These are phyloP conservation scores for Neosilurus mollespiculum DNA, from an alignment of 2,797 vertebrate species.

Conservation along the genomic window DNA sequence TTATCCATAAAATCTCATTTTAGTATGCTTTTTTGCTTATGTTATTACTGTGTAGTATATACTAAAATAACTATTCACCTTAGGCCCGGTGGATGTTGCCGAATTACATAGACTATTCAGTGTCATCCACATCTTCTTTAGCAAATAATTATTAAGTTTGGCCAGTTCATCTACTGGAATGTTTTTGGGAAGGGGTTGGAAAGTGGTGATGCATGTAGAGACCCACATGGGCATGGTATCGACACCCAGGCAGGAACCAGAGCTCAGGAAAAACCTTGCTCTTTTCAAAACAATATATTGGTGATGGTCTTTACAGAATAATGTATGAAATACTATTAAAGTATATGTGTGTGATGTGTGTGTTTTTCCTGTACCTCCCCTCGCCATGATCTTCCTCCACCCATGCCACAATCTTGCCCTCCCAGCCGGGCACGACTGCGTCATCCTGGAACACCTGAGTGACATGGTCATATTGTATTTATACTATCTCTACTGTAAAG, in stretches of 20 bases:
- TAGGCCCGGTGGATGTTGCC: no score
- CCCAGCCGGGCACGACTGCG: slow-evolving; percentile 95
- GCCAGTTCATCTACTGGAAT: neutral
- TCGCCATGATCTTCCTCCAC: slow-evolving; percentile 95
- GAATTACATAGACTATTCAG: no score
- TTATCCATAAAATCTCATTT: no score
- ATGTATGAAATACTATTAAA: neutral
- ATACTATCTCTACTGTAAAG: neutral
- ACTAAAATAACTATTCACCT: no score
- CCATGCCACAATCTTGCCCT: slow-evolving; percentile 99
- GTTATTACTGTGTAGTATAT: no score
- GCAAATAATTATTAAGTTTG: no score
- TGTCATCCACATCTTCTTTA: no score
- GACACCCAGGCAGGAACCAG: neutral
- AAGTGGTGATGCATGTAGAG: neutral
- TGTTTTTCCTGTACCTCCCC: slow-evolving; percentile 52
- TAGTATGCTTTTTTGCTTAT: no score
- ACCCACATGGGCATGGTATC: neutral
- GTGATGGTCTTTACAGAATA: neutral
- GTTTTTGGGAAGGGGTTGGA: neutral
- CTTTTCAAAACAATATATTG: neutral
- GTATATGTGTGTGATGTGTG: neutral
- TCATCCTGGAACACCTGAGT: slow-evolving; percentile 92
- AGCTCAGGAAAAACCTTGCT: neutral
- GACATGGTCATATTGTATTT: neutral